Conservation (phyloP, 2,113 vertebrate genomes). For the Pleuronectes platessa region DNA sequence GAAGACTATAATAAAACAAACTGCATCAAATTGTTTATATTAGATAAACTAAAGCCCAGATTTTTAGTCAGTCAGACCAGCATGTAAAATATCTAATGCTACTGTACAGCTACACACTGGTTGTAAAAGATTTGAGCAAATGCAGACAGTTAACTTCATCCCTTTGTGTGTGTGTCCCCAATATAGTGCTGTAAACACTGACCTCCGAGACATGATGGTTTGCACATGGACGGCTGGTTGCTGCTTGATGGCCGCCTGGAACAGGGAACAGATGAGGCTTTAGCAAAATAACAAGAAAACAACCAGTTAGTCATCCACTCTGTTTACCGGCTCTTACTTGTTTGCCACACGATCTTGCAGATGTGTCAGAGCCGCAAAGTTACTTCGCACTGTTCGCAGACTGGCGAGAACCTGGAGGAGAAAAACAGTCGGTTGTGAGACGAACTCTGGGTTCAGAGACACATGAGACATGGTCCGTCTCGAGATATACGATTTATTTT, state of each 20-base stretch:
- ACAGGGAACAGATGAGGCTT: slow-evolving; percentile 9
- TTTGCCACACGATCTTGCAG: slow-evolving; percentile 81
- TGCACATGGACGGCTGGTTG: slow-evolving; percentile 79
- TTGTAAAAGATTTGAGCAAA: no score
- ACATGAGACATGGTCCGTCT: neutral
- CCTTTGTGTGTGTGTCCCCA: neutral
- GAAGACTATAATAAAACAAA: no score
- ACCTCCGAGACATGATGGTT: slow-evolving; percentile 84
- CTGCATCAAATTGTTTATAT: no score
- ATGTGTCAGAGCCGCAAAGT: slow-evolving; percentile 85
- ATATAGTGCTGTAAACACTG: slow-evolving; percentile 58
- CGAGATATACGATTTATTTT: neutral
- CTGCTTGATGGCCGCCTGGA: slow-evolving; percentile 78
- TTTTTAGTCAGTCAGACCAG: no score
- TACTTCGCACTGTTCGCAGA: slow-evolving; percentile 88
- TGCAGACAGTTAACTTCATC: neutral
- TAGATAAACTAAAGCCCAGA: no score
- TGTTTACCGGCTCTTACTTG: slow-evolving; percentile 57
- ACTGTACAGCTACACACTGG: no score
- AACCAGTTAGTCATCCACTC: neutral
- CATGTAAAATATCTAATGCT: no score
- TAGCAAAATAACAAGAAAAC: slow-evolving; percentile 13
- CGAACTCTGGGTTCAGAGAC: neutral
- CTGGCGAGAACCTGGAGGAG: slow-evolving; percentile 90
- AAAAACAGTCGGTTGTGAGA: neutral